Percentiles rank a stretch among this genome's conserved stretches.
phyloP scores from a whole-genome alignment of 2,888 invertebrate species.

The Harpagoxenus sublaevis region DNA sequence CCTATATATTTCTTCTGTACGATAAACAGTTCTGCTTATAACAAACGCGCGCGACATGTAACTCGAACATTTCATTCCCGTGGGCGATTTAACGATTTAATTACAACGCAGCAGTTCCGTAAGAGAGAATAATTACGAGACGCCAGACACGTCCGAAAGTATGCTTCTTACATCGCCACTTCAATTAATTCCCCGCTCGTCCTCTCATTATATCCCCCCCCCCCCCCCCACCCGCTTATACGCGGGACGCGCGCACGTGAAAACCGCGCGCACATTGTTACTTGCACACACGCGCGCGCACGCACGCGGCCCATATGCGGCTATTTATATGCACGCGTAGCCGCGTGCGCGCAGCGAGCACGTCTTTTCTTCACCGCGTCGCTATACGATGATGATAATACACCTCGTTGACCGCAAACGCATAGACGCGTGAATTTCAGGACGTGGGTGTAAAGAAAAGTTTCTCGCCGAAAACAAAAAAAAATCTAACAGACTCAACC shows the following conservation, averaged over 20 bases:
- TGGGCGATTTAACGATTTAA: conserved; percentile 35
- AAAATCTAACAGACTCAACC: background rate
- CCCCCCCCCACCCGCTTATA: too few species aligned
- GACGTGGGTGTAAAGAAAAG: conserved; percentile 26
- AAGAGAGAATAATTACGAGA: conserved; percentile 44
- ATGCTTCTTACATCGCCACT: conserved; percentile 23
- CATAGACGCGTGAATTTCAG: conserved; percentile 62
- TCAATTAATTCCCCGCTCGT: conserved; percentile 48
- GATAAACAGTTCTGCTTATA: background rate
- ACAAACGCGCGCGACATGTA: background rate
- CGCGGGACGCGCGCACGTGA: conserved; percentile 28
- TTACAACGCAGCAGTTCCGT: conserved; percentile 34
- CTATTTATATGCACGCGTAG: conserved; percentile 56
- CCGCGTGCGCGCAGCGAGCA: conserved; percentile 46
- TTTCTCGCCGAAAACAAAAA: background rate
- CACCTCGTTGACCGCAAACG: conserved; percentile 59
- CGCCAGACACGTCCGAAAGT: conserved; percentile 11
- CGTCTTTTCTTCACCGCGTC: conserved; percentile 40
- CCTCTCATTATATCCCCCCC: conserved; percentile 48
- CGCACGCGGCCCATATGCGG: conserved; percentile 59
- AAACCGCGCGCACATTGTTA: conserved; percentile 40
- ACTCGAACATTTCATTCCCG: background rate
- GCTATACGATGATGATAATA: conserved; percentile 51
- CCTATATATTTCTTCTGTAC: background rate
- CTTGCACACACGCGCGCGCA: conserved; percentile 29